Percentiles rank a stretch among this genome's conserved stretches.
phyloP scores from a whole-genome alignment of 2,113 vertebrate species.

The Globicephala melas region DNA sequence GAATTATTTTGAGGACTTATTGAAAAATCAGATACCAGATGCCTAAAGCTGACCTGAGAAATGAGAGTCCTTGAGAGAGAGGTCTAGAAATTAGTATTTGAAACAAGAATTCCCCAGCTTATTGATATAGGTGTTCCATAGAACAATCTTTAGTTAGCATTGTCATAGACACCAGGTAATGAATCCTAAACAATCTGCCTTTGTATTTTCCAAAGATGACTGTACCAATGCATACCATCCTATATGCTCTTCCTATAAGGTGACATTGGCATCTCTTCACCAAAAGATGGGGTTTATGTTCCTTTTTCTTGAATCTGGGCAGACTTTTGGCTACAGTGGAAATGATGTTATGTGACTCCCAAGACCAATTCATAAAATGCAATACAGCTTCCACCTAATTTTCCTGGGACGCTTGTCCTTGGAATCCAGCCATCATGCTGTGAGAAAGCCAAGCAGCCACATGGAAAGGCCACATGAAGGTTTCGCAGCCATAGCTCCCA shows the following conservation, averaged over 20 bases:
- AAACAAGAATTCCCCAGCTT: neutral
- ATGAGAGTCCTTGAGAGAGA: neutral
- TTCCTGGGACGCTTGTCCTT: neutral
- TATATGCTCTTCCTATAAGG: neutral
- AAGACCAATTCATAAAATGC: conserved; percentile 16
- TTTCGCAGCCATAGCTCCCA: neutral
- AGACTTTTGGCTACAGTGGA: neutral
- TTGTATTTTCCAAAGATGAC: conserved; percentile 14
- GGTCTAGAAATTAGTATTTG: neutral
- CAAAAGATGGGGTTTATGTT: neutral
- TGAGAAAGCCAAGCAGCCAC: neutral
- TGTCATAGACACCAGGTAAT: neutral
- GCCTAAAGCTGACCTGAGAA: neutral
- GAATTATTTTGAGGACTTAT: neutral
- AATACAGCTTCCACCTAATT: neutral
- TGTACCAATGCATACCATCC: neutral
- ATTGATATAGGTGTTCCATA: neutral
- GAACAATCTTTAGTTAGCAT: neutral
- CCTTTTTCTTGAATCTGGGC: neutral
- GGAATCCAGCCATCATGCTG: neutral
- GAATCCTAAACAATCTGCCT: neutral
- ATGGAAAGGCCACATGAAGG: neutral
- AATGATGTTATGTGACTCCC: neutral
- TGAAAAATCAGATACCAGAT: conserved; percentile 23
- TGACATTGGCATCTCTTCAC: neutral